Base-by-base conservation (phyloP, 2,113 vertebrate genomes). In the Accipiter cooperii region DNA sequence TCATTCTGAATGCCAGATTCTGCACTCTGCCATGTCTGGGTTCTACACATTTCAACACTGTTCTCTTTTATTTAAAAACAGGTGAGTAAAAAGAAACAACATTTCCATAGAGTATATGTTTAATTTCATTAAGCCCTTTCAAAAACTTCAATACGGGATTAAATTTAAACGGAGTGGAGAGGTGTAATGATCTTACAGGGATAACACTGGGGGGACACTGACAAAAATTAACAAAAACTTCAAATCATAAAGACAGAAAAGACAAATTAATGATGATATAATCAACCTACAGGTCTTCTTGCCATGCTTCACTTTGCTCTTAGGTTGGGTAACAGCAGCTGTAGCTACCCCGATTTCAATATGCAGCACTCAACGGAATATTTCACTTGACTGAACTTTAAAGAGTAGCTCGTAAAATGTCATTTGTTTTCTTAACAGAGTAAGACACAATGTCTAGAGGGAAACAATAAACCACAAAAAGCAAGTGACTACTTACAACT, bases 401-500 rank as follows among this genome's bases (percentile, higher is more conserved):
- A 87, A 69, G 49, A 87, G 81, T 42, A 83, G 46, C 47, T 95
- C 12, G 5, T 74, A 81, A 85, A 77, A 90, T 12, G 24, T 51
- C 46, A 90, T 86, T 91, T 95, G 84, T 95, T 81, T 93, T 90
- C 84, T 90, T 94, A 93, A 85, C 20, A 65, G 82, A 63, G 9
- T 36, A 81, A 82, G 90, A 87, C 76, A 92, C 29, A 24, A 52
- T 24, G 24, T 75, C 82, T 80, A 76, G 63, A 95, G 82, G 58
- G 40, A 93, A 96, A 84, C 34, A 70, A 83, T 60, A 81, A 61
- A 65, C 33, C 28, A 86, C 17, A 77, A 91, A 65, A 58, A 69
- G 20, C 66, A 90, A 96, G 61, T 8, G 52, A 68, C 40, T 77
- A 98, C 99, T 99, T 98, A 99, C 99, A 99, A 99, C 87, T 99